Conservation (phyloP, 2,113 vertebrate genomes). For the Psophia crepitans region DNA sequence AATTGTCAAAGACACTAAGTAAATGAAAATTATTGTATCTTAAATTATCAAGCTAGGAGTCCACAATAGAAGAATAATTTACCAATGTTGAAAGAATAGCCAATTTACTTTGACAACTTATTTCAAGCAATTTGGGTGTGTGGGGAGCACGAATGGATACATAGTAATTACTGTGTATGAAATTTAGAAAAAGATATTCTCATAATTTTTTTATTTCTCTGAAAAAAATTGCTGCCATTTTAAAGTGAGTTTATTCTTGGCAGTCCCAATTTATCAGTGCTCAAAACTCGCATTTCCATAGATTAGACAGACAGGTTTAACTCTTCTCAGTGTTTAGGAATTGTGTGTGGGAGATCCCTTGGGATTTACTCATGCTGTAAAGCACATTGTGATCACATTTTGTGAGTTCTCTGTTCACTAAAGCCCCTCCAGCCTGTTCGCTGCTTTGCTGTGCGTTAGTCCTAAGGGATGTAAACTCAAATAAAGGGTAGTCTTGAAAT, state of each 20-base stretch:
- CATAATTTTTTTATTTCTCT: not conserved
- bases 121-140: constrained; percentile 47
- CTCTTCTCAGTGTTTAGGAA: constrained; percentile 46
- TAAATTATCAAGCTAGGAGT: constrained; percentile 49
- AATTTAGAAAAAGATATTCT: constrained; percentile 43
- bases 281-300: constrained; percentile 35
- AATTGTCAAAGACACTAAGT: constrained; percentile 51
- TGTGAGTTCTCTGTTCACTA: constrained; percentile 64
- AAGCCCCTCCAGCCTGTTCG: constrained; percentile 60
- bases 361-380: constrained; percentile 57
- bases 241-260: constrained; percentile 41
- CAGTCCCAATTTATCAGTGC: constrained; percentile 12
- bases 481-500: constrained; percentile 62
- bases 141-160: not conserved
- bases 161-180: constrained; percentile 47
- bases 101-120: constrained; percentile 66
- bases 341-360: constrained; percentile 19
- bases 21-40: constrained; percentile 52
- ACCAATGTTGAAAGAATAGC: constrained; percentile 64
- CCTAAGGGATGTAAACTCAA: constrained; percentile 69
- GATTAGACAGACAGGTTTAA: constrained; percentile 51
- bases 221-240: not conserved
- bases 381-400: constrained; percentile 66
- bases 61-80: constrained; percentile 66
- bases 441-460: constrained; percentile 40